Evolutionary conservation across 2,113 vertebrate genomes (phyloP), one percentile per base, ranked within the genome.

Genomic region (Thamnophis sirtalis): DNA sequence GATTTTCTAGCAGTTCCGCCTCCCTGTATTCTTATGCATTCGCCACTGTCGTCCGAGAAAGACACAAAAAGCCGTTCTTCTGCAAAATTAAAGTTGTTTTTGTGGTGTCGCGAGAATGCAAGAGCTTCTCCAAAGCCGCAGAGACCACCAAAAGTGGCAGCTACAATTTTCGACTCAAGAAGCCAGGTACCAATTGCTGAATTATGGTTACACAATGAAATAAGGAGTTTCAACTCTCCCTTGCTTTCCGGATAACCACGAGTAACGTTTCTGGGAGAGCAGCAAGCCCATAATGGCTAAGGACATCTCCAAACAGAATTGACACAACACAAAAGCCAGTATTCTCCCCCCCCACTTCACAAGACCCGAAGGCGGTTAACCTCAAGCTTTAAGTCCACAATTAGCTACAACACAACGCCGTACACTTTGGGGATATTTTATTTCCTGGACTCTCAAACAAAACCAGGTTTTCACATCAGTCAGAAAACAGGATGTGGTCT

Each of bases 401-500:
- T 43, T 84, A 28, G 60, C 91, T 55, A 19, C 24, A 48, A 43
- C 48, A 10, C 15, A 58, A 53, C 28, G 15, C 28, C 5, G 0
- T 15, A 5, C 5, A n/a, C n/a, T 9, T 22, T 55, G 89, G 86
- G 60, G 63, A 88, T 51, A 43, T 53, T 51, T 87, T 84, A 90
- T 84, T 92, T 90, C 88, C 93, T 89, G 84, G 84, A 84, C 50
- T 26, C 17, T 55, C 21, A n/a, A 87, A 87, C 43, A 87, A 87
- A n/a, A n/a, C 10, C 49, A 38, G 19, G 50, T 55, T 28, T 51
- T 91, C 5, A 38, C 91, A 87, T 84, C 21, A 4, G 24, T 53
- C 33, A 22, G n/a, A 92, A 92, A 53, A 56, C 93, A 90, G 93
- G 91, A 93, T 92, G 84, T 10, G 60, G 55, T 11, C 22, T 28